Base-by-base conservation (phyloP, 2,797 vertebrate species). In the Pterois miles region DNA sequence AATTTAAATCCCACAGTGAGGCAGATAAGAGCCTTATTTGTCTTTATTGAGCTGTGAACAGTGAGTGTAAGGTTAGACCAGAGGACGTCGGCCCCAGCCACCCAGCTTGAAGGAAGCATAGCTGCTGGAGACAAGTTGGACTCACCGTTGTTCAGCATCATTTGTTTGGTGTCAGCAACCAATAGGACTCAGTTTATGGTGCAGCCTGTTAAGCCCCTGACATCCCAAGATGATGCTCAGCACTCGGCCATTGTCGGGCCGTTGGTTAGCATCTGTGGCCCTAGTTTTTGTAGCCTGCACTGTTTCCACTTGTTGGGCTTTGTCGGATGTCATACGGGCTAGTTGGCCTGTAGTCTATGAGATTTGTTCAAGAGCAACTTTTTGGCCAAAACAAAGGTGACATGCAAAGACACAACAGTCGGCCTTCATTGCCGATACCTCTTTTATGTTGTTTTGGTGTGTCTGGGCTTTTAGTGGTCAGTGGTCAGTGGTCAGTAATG, bases 341-440 rank as follows among this genome's bases (percentile, higher is more conserved):
- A 43, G 18, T 16, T 43, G 40, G 40, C 16, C 40, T 3, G 16
- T 43, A 43, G 40, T 43, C 40, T 43, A 16, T 43, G 16, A 14
- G 16, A 3, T 43, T 14, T 43, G 40, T 18, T 43, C 40, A 16
- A 43, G 40, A 16, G 16, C 14, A 43, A 43, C 14, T 43, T 43
- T 43, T 43, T 43, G 6, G 16, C 6, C 16, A 43, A 43, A 6
- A 43, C 14, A 43, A 14, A 43, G 14, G 16, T 3, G 6, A 43
- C 16, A 6, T 43, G 5, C 3, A 5, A 5, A 3, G 29, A 3
- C 29, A 5, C 29, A 29, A 29, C 40, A 43, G 40, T 14, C 16
- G 0, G 40, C 40, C 14, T 43, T 43, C 16, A 1, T 16, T 16
- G 40, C 6, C 16, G 40, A 2, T 1, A 8, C 14, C 8, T 43